Base-by-base conservation (phyloP, 2,113 vertebrate genomes). In the Dermatemys mawii region DNA sequence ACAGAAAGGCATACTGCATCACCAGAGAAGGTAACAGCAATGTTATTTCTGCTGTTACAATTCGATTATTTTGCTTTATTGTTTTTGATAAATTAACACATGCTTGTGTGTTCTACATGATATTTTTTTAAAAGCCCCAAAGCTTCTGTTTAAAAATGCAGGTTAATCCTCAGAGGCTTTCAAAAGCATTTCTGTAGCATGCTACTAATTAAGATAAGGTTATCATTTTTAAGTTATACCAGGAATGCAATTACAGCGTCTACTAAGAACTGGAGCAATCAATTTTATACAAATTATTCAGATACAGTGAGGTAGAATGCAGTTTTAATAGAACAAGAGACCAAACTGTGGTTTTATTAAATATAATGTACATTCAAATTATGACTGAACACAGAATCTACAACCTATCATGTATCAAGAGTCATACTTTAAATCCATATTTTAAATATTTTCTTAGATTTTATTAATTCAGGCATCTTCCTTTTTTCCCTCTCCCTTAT, bases 171-270 rank as follows among this genome's bases (percentile, higher is more conserved):
- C 91, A 2, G 67, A 48, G 78, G 95, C 94, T 98, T 98, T 98
- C 95, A 94, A 96, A 97, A 97, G 88, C 96, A 96, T 98, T 98
- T 97, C 97, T 97, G 95, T 96, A 97, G 97, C 97, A 97, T 97
- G 96, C 93, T 97, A 97, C 98, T 98, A 98, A 98, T 98, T 98
- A 99, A 98, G 98, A 98, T 98, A 98, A 98, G 98, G 97, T 98
- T 98, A 98, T 98, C 97, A 97, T 97, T 98, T 60, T 98, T 97
- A 98, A 98, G 98, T 98, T 98, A 97, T 95, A 98, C 96, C 83
- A 97, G 94, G 97, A 98, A 98, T 97, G 97, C 98, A 98, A 98
- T 98, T 98, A 98, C 97, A 97, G 93, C 88, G 97, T 97, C 97
- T 97, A 93, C 95, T 97, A 97, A 98, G 97, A 98, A 97, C 95